phyloP scores from a whole-genome alignment of 2,888 invertebrate species.

The Ectobius pallidus region DNA sequence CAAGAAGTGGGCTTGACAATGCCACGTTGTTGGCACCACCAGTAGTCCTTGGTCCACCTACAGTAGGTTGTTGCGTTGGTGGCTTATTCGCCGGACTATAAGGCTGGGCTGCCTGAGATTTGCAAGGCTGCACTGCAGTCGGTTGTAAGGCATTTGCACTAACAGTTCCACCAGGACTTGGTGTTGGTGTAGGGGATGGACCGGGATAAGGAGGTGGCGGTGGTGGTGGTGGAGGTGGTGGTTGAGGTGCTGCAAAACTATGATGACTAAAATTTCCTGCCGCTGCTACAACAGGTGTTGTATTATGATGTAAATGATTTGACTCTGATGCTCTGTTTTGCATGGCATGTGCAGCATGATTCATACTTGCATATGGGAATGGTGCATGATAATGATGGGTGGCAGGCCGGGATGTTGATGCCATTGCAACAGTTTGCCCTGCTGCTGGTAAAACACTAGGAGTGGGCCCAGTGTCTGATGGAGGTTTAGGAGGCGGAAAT shows the following conservation, averaged over 20 bases:
- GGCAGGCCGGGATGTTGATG: constrained; percentile 54
- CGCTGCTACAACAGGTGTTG: constrained; percentile 29
- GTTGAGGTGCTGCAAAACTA: constrained; percentile 44
- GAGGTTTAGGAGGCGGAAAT: constrained; percentile 48
- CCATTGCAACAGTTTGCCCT: constrained; percentile 8
- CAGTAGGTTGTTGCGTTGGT: background rate
- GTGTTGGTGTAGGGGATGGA: constrained; percentile 39
- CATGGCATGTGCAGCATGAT: constrained; percentile 81
- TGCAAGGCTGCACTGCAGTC: constrained; percentile 45
- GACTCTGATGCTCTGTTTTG: constrained; percentile 67
- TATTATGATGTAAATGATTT: constrained; percentile 18
- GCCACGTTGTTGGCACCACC: constrained; percentile 61
- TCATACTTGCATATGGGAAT: constrained; percentile 92
- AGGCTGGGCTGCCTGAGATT: constrained; percentile 51
- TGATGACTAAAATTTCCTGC: constrained; percentile 35
- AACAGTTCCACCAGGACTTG: constrained; percentile 15
- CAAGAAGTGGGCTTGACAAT: constrained; percentile 86
- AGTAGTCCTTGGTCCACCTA: constrained; percentile 39
- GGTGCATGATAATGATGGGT: constrained; percentile 61
- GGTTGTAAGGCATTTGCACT: constrained; percentile 35
- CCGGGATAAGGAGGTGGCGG: constrained; percentile 58
- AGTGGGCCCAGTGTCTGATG: constrained; percentile 51
- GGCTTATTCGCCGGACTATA: constrained; percentile 46
- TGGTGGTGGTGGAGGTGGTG: constrained; percentile 55
- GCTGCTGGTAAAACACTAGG: constrained; percentile 53